phyloP scores from a whole-genome alignment of 2,797 vertebrate species.

The Labroides dimidiatus region DNA sequence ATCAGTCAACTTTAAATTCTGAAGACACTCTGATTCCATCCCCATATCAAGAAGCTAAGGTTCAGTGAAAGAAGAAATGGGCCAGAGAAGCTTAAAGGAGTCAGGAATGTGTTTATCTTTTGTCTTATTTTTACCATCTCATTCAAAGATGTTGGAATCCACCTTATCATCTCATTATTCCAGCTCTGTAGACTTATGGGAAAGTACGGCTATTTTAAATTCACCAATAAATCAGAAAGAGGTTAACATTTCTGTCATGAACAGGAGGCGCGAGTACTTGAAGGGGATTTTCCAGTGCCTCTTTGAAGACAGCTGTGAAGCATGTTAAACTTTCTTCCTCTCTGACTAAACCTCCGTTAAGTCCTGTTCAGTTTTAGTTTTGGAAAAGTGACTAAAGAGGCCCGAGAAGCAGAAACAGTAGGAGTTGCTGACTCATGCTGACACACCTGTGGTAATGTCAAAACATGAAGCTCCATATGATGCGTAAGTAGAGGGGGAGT shows the following conservation, averaged over 20 bases:
- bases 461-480: background rate
- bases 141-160: background rate
- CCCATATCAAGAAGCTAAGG: background rate
- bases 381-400: background rate
- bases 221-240: background rate
- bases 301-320: background rate
- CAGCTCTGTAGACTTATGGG: background rate
- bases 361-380: constrained; percentile 2
- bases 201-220: constrained; percentile 8
- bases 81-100: no score
- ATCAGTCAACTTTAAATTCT: no score
- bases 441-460: background rate
- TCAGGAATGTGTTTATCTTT: no score
- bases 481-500: no score
- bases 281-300: constrained; percentile 6
- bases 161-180: background rate
- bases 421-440: background rate
- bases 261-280: no score
- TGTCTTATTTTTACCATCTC: no score
- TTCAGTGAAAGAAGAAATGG: background rate
- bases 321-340: background rate
- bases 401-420: background rate
- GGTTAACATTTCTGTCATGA: background rate
- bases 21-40: no score
- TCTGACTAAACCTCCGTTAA: background rate